Evolutionary conservation across 2,888 invertebrate species (phyloP), one percentile per base, ranked within the genome.

Genomic region (Cordilura impudica): DNA sequence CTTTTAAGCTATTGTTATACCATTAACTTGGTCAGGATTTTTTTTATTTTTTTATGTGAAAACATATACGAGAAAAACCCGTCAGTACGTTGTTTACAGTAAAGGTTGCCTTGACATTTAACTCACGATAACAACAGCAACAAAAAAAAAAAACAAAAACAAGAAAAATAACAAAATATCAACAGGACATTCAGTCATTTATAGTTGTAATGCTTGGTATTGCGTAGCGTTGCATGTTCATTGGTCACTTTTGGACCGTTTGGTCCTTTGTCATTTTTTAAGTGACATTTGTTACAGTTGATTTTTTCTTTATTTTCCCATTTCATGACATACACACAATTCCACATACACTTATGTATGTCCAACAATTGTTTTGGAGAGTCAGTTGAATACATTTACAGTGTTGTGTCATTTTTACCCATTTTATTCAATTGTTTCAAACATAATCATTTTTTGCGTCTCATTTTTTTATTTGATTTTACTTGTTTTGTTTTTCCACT

Each of bases 31-130:
- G 54, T 56, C 54, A 43, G 21, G 21, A 18, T 43, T 61, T 47
- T 53, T 3, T 18, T 14, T 18, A 7, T 12, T 12, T 45, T 12
- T 4, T 51, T 60, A 39, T 53, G 4, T n/a, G n/a, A n/a, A 26
- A 6, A 18, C 47, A 58, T 21, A 12, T 65, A 45, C 18, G 45
- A 35, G 12, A 60, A 45, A 51, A 51, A 14, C n/a, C 39, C 76
- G 54, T 35, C 60, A 66, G 43, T 54, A 47, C 82, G 82, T 83
- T 83, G 81, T 82, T 82, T 82, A 78, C 82, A 82, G 83, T 83
- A 81, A 83, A 78, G 81, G 81, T 82, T 81, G 81, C 82, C 76
- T 76, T 76, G 66, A 75, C 75, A 80, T 72, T 76, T 72, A 76
- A 80, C 79, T 72, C 67, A 45, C 72, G 76, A 75, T 58, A 71